A percentile compares a stretch with the other conserved stretches of the same genome.
phyloP scores from a whole-genome alignment of 2,113 vertebrate species.

The Chlamydotis undulata region DNA sequence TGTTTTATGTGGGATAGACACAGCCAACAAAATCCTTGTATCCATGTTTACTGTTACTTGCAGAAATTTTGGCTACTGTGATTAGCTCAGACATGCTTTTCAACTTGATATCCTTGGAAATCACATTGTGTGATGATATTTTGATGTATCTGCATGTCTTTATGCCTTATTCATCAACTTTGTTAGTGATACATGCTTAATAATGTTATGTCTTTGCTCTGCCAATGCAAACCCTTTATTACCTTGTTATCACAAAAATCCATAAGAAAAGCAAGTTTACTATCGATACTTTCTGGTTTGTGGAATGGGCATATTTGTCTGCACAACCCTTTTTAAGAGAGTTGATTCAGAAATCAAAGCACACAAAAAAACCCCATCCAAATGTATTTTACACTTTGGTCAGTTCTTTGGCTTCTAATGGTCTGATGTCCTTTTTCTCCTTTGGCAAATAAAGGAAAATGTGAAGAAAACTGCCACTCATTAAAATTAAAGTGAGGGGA shows the following conservation, averaged over 20 bases:
- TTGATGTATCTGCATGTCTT: background rate
- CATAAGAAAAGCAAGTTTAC: background rate
- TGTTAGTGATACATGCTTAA: background rate
- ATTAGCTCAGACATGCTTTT: background rate
- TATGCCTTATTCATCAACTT: background rate
- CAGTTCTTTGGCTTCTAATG: background rate
- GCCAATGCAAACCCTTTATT: background rate
- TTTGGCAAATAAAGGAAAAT: background rate
- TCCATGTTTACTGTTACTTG: background rate
- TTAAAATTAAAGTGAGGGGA: background rate
- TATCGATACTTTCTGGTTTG: background rate
- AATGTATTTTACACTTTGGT: background rate
- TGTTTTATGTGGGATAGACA: background rate
- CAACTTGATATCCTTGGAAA: background rate
- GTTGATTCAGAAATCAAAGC: background rate
- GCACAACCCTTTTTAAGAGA: background rate
- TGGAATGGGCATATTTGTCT: background rate
- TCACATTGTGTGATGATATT: background rate
- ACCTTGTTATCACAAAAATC: background rate
- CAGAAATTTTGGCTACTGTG: background rate
- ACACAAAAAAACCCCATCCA: background rate
- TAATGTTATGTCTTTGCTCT: background rate
- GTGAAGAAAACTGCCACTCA: background rate
- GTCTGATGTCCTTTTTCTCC: background rate
- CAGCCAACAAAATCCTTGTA: background rate